phyloP scores from a whole-genome alignment of 2,888 invertebrate species.

The Drosophila nigritarsus region DNA sequence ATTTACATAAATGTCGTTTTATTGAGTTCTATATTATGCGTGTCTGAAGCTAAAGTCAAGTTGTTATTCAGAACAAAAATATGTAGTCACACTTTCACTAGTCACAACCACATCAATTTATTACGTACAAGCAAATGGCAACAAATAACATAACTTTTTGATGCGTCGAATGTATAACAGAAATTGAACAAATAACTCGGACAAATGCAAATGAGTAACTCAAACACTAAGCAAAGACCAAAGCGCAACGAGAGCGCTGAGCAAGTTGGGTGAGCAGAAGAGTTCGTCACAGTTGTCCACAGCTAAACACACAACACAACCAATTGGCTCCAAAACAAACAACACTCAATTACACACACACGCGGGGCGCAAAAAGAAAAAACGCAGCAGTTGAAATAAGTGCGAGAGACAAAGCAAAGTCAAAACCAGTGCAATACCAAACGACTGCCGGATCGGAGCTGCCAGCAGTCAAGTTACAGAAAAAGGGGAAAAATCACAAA shows the following conservation, averaged over 20 bases:
- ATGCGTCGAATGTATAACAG: slow-evolving; percentile 46
- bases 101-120: slow-evolving; percentile 15
- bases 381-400: slow-evolving; percentile 63
- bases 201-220: slow-evolving; percentile 70
- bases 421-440: slow-evolving; percentile 67
- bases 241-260: slow-evolving; percentile 44
- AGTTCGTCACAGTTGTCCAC: slow-evolving; percentile 65
- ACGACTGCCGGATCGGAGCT: slow-evolving; percentile 56
- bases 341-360: slow-evolving; percentile 56
- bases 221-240: slow-evolving; percentile 57
- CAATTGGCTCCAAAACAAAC: slow-evolving; percentile 56
- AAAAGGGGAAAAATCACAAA: not conserved
- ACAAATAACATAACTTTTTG: slow-evolving; percentile 7
- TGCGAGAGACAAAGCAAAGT: slow-evolving; percentile 51
- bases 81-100: slow-evolving; percentile 54
- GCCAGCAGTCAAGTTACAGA: slow-evolving; percentile 8
- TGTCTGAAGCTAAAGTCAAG: slow-evolving; percentile 1
- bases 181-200: slow-evolving; percentile 40
- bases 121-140: slow-evolving; percentile 46
- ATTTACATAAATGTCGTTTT: slow-evolving; percentile 29
- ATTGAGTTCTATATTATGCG: slow-evolving; percentile 31
- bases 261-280: slow-evolving; percentile 20
- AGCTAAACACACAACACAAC: slow-evolving; percentile 46
- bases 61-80: not conserved
- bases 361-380: slow-evolving; percentile 35